Percentiles rank a stretch among this genome's conserved stretches.
Conservation (phyloP, 2,113 vertebrate species). For the Colaptes auratus region DNA sequence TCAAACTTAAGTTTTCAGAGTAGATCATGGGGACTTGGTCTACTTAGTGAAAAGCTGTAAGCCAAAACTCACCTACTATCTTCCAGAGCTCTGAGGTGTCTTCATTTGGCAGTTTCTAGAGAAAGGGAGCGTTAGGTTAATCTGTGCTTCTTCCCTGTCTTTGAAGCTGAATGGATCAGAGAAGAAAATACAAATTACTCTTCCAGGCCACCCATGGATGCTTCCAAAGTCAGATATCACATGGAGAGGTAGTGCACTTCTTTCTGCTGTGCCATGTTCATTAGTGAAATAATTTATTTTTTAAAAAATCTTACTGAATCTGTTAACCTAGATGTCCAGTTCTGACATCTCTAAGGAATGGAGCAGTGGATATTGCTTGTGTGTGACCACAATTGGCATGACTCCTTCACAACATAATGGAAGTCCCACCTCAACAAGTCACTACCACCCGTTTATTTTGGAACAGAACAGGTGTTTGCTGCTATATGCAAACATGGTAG, state of each 20-base stretch:
- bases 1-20: background rate
- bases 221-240: background rate
- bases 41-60: background rate
- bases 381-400: background rate
- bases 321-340: background rate
- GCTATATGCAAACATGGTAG: fast-evolving
- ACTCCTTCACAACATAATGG: background rate
- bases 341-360: background rate
- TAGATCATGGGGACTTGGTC: background rate
- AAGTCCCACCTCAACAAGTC: background rate
- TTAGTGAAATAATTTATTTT: background rate
- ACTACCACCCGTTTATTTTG: background rate
- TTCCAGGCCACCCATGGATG: background rate
- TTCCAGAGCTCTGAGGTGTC: background rate
- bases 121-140: background rate
- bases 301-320: no score
- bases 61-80: background rate
- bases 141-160: background rate
- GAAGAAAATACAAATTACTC: background rate
- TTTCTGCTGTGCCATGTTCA: background rate
- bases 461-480: background rate
- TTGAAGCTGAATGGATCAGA: background rate
- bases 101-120: background rate
- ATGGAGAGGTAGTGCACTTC: background rate
- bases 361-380: background rate